These are phyloP conservation scores for Neelides sp. DNA, from an alignment of 1,140 invertebrate species.

Conservation along the genomic window DNA sequence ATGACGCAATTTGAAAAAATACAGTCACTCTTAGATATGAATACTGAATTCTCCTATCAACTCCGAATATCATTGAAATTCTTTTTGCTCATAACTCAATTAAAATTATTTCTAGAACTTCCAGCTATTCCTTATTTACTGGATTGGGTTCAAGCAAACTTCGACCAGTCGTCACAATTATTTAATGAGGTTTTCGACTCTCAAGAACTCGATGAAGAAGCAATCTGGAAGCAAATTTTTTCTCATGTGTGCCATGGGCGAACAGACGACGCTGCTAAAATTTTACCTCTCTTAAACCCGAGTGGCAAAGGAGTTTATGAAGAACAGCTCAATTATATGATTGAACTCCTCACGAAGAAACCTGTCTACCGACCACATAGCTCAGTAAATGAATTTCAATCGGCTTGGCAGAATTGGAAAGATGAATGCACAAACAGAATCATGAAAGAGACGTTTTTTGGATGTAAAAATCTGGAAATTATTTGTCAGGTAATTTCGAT, in stretches of 20 bases:
- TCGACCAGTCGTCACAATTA: constrained; percentile 19
- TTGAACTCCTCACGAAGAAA: constrained; percentile 21
- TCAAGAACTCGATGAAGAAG: constrained; percentile 19
- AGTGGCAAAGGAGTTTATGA: constrained; percentile 5
- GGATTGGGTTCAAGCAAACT: constrained; percentile 28
- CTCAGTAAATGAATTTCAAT: constrained; percentile 25
- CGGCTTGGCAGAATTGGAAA: constrained; percentile 20
- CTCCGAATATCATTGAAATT: not conserved
- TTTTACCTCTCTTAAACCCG: constrained; percentile 13
- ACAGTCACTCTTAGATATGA: not conserved
- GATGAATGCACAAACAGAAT: constrained; percentile 16
- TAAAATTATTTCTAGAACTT: constrained; percentile 16
- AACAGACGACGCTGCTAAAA: constrained; percentile 19
- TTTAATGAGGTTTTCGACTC: constrained; percentile 11
- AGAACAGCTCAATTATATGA: constrained; percentile 15
- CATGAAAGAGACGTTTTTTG: constrained; percentile 12
- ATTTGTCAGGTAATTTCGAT: constrained; percentile 10
- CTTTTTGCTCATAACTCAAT: constrained; percentile 1
- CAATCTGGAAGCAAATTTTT: constrained; percentile 24
- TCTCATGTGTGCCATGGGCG: constrained; percentile 21
- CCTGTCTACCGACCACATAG: constrained; percentile 16
- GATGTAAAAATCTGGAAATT: constrained; percentile 15
- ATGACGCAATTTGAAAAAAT: not conserved
- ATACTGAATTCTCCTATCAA: not conserved
- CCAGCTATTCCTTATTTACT: constrained; percentile 25